A percentile compares a stretch with the other conserved stretches of the same genome.
phyloP scores from a whole-genome alignment of 2,797 vertebrate genomes.

The Danionella dracula region DNA sequence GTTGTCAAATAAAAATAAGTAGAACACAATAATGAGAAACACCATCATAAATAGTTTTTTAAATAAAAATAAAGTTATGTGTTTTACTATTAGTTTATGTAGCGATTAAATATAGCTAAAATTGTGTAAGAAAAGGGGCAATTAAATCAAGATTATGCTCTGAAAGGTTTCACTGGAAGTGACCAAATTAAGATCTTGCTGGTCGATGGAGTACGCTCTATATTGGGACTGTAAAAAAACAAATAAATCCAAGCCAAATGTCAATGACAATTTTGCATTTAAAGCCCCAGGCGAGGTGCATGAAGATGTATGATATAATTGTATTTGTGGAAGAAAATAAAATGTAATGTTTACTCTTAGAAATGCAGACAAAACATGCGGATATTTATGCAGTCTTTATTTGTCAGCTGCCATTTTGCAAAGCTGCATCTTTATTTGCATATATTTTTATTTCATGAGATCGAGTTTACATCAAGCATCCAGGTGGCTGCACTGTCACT shows the following conservation, averaged over 20 bases:
- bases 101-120: too few relatives aligned
- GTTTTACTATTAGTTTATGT: too few relatives aligned
- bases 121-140: not conserved
- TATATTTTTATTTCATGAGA: not conserved
- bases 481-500: conserved; percentile 41
- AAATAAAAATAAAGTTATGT: too few relatives aligned
- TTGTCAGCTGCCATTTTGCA: too few relatives aligned
- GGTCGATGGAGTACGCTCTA: conserved; percentile 33
- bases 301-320: conserved; percentile 10
- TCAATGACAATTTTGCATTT: conserved; percentile 30
- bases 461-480: conserved; percentile 2
- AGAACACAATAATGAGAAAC: too few relatives aligned
- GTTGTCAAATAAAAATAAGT: too few relatives aligned
- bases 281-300: not conserved
- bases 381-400: too few relatives aligned
- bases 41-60: too few relatives aligned
- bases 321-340: conserved; percentile 1
- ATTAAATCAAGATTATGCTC: conserved; percentile 33
- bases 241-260: conserved; percentile 37
- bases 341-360: not conserved
- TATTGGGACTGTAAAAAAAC: conserved; percentile 36
- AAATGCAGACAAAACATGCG: not conserved
- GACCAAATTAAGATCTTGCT: conserved; percentile 34
- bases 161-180: conserved; percentile 35
- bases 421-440: not conserved